phyloP scores from a whole-genome alignment of 2,797 vertebrate genomes.

The Takifugu ocellatus region DNA sequence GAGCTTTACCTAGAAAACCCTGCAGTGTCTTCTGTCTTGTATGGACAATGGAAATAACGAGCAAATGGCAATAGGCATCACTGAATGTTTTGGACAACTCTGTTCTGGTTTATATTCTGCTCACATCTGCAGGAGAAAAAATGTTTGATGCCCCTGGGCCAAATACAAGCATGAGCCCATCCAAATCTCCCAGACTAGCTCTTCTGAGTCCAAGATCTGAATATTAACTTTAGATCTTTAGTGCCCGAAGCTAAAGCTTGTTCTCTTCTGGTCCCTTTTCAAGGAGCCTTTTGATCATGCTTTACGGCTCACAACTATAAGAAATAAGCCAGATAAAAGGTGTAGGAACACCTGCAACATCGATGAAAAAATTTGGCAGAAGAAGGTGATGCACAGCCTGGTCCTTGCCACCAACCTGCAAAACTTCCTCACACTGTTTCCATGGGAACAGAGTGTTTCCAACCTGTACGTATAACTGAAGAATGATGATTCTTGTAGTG shows the following conservation, averaged over 20 bases:
- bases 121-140: not conserved
- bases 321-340: not conserved
- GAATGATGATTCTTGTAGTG: too few relatives aligned
- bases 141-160: not conserved
- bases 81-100: not conserved
- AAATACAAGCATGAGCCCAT: not conserved
- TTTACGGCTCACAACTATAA: not conserved
- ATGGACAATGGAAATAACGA: not conserved
- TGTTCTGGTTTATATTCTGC: not conserved
- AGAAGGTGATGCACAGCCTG: not conserved
- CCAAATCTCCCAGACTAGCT: not conserved
- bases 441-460: slow-evolving; percentile 2
- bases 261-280: not conserved
- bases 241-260: not conserved
- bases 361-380: slow-evolving; percentile 16
- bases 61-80: not conserved
- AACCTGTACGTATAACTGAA: too few relatives aligned
- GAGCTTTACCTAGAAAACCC: not conserved
- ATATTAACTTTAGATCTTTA: not conserved
- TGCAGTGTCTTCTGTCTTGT: not conserved
- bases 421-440: slow-evolving; percentile 10
- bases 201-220: not conserved
- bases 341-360: slow-evolving; percentile 6
- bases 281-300: not conserved
- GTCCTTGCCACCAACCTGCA: not conserved